phyloP scores from a whole-genome alignment of 2,797 vertebrate genomes.

The Carcharodon carcharias region DNA sequence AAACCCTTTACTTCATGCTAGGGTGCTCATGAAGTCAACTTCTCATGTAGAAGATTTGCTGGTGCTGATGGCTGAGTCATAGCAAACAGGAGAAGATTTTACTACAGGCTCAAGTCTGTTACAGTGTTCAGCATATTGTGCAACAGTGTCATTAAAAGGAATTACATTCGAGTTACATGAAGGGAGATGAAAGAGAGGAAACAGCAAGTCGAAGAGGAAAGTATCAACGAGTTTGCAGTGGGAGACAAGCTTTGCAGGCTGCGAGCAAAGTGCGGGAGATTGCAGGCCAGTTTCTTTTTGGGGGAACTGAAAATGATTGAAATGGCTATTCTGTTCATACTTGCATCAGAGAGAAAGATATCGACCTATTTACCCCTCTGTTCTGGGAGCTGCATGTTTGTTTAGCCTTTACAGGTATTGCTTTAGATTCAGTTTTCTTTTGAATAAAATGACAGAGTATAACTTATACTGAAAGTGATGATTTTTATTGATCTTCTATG shows the following conservation, averaged over 20 bases:
- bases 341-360: slow-evolving; percentile 27
- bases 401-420: neutral
- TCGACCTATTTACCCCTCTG: slow-evolving; percentile 14
- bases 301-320: neutral
- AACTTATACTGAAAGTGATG: slow-evolving; percentile 2
- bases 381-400: neutral
- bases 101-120: neutral
- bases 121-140: neutral
- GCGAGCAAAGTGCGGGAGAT: neutral
- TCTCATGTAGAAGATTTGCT: neutral
- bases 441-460: slow-evolving; percentile 18
- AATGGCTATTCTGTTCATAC: slow-evolving; percentile 9
- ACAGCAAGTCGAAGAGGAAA: neutral
- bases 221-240: neutral
- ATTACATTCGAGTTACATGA: neutral
- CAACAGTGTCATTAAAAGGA: neutral
- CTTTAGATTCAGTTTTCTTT: slow-evolving; percentile 27
- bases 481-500: slow-evolving; percentile 17
- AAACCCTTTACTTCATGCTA: neutral
- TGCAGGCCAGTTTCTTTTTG: neutral
- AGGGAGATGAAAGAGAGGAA: neutral
- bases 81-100: neutral
- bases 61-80: neutral
- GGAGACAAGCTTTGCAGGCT: neutral
- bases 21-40: neutral